Conservation (phyloP, 1,140 invertebrate genomes). For the Zophobas atratus region DNA sequence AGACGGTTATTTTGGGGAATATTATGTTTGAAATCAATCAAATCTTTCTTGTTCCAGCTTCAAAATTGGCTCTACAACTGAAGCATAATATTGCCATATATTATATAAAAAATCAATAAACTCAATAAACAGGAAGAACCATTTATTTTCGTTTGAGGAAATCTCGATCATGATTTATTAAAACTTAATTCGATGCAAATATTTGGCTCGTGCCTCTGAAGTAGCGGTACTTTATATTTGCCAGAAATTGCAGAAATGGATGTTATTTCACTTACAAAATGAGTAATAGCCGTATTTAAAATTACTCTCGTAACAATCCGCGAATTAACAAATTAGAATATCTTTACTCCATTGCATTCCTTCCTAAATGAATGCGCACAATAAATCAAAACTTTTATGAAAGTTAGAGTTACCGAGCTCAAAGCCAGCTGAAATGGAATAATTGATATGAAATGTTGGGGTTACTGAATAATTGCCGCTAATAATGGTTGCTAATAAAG, state of each 20-base stretch:
- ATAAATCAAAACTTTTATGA: not conserved
- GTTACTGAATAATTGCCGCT: not conserved
- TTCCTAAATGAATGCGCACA: not conserved
- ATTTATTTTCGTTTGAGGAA: not conserved
- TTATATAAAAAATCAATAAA: conserved; percentile 18
- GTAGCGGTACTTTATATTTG: too few relatives aligned
- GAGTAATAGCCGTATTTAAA: too few relatives aligned
- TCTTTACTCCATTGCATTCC: too few relatives aligned
- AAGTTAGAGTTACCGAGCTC: not conserved
- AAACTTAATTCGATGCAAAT: conserved; percentile 18
- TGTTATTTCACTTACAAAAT: too few relatives aligned
- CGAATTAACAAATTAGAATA: too few relatives aligned
- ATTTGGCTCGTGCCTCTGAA: conserved; percentile 3
- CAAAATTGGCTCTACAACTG: conserved; percentile 4
- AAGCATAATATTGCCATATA: conserved; percentile 7
- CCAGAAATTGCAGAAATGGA: too few relatives aligned
- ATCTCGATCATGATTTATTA: conserved; percentile 22
- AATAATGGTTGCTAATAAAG: conserved; percentile 22
- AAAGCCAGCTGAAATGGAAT: not conserved
- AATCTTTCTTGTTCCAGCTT: not conserved
- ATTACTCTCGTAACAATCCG: too few relatives aligned
- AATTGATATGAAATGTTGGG: conserved; percentile 3
- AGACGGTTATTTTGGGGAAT: too few relatives aligned
- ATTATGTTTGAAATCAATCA: not conserved
- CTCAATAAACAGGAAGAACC: not conserved